These are phyloP conservation scores for Atta colombica DNA, from an alignment of 1,140 invertebrate genomes.

Conservation along the genomic window DNA sequence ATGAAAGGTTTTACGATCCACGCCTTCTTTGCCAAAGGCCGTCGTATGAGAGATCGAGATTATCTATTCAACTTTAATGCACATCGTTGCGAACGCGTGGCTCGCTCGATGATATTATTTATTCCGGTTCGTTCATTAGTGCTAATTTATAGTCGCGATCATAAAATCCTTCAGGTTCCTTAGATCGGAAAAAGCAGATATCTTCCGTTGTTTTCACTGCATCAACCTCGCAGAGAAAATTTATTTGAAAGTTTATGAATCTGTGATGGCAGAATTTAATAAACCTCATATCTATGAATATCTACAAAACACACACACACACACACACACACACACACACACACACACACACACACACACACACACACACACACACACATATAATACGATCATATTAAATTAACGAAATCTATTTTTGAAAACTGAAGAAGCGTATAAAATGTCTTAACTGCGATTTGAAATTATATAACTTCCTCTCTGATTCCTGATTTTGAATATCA, in stretches of 20 bases:
- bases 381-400: neutral
- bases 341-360: too few species aligned
- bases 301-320: neutral
- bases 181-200: neutral
- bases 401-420: neutral
- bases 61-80: neutral
- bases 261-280: constrained; percentile 11
- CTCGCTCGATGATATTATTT: constrained; percentile 37
- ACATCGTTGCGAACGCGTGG: constrained; percentile 6
- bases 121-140: constrained; percentile 50
- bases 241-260: neutral
- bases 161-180: constrained; percentile 2
- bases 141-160: constrained; percentile 41
- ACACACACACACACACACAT: neutral
- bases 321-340: too few species aligned
- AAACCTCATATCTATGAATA: neutral
- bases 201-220: constrained; percentile 15
- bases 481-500: too few species aligned
- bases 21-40: neutral
- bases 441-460: neutral
- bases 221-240: neutral
- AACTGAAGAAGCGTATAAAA: neutral
- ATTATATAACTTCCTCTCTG: neutral
- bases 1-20: constrained; percentile 42
- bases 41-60: constrained; percentile 24